Conservation (phyloP, 1,140 invertebrate genomes). For the Penaeus chinensis region DNA sequence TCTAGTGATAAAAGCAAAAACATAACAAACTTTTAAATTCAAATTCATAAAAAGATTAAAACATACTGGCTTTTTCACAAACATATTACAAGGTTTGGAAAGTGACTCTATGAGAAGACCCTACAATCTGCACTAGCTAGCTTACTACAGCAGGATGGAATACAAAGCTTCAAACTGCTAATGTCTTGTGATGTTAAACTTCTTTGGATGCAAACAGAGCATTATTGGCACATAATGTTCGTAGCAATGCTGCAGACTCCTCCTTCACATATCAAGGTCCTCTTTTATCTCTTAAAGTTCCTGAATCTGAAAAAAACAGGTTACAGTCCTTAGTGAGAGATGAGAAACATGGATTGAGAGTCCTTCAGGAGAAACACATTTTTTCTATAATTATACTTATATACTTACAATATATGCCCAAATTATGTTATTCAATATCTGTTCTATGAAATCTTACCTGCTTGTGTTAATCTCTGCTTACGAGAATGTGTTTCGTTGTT, state of each 20-base stretch:
- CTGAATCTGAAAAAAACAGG: slow-evolving; percentile 17
- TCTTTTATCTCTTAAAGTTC: slow-evolving; percentile 28
- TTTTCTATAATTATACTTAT: too few species aligned
- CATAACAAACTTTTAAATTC: background rate
- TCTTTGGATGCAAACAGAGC: slow-evolving; percentile 42
- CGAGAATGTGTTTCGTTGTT: slow-evolving; percentile 42
- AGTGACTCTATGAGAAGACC: slow-evolving; percentile 15
- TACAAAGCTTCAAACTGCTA: slow-evolving; percentile 28
- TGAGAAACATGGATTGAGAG: background rate
- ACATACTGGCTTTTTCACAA: background rate
- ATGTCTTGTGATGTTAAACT: slow-evolving; percentile 8
- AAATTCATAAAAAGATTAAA: background rate
- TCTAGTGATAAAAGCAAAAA: background rate
- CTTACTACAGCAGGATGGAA: slow-evolving; percentile 34
- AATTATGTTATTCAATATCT: too few species aligned
- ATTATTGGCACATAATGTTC: slow-evolving; percentile 40
- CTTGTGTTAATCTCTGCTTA: slow-evolving; percentile 40
- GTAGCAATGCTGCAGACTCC: background rate
- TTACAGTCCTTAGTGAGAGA: background rate
- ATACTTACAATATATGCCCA: too few species aligned
- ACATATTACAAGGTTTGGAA: slow-evolving; percentile 6
- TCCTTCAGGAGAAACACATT: too few species aligned
- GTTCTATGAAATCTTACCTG: background rate
- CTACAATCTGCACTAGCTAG: slow-evolving; percentile 10
- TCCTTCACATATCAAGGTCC: slow-evolving; percentile 27